A percentile compares a stretch with the other conserved stretches of the same genome.
Evolutionary conservation across 2,888 invertebrate genomes (phyloP).

Genomic region (Plagodis dolabraria): DNA sequence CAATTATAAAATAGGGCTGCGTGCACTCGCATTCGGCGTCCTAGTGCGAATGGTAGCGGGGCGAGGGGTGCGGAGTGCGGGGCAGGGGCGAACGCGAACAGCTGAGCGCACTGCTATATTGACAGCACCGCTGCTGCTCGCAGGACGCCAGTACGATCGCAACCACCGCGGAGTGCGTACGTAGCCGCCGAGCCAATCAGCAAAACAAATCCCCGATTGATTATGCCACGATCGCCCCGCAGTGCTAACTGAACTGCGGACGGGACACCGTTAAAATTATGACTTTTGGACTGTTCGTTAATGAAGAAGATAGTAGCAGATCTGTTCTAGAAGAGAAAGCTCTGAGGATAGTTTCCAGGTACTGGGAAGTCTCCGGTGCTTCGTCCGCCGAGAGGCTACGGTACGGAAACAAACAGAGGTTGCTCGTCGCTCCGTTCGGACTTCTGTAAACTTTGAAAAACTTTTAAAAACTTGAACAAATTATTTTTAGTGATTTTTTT

Average conservation of each 20-base stretch:
- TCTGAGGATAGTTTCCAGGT: conserved; percentile 81
- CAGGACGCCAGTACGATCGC: conserved; percentile 82
- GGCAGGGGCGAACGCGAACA: conserved; percentile 74
- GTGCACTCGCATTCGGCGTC: conserved; percentile 40
- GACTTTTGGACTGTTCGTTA: conserved; percentile 81
- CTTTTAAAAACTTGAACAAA: conserved; percentile 41
- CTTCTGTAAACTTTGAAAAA: conserved; percentile 62
- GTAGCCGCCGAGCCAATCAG: conserved; percentile 65
- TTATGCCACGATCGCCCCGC: conserved; percentile 78
- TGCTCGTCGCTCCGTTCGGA: conserved; percentile 64
- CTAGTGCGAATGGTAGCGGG: conserved; percentile 55
- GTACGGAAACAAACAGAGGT: conserved; percentile 66
- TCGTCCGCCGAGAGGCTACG: conserved; percentile 75
- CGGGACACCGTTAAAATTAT: conserved; percentile 80
- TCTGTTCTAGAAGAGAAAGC: conserved; percentile 77
- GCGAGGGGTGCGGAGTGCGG: conserved; percentile 64
- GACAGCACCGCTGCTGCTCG: conserved; percentile 81
- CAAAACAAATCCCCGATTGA: conserved; percentile 58
- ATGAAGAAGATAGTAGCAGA: conserved; percentile 79
- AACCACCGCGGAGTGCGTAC: conserved; percentile 76
- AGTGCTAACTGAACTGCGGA: conserved; percentile 77
- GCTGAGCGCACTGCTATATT: conserved; percentile 86
- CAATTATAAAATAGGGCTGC: conserved; percentile 21
- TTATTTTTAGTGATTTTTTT: conserved; percentile 61
- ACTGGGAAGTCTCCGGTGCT: conserved; percentile 76